phyloP scores from a whole-genome alignment of 2,797 vertebrate genomes.

The Lepilemur septentrionalis region DNA sequence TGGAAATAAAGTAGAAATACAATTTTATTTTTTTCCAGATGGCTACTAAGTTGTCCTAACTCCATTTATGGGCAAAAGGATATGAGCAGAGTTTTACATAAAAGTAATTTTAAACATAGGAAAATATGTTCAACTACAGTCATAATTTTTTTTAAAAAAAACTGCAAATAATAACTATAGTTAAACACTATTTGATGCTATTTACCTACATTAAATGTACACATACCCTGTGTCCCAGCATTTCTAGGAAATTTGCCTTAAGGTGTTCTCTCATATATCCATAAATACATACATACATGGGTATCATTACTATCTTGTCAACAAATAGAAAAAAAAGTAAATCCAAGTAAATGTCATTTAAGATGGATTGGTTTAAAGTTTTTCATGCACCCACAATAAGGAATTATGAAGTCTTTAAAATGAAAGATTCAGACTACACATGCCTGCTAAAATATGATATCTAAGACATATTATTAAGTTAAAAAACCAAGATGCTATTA shows the following conservation, averaged over 20 bases:
- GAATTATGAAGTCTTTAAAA: not conserved
- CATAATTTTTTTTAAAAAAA: not conserved
- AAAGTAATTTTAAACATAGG: conserved; percentile 49
- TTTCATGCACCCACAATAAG: not conserved
- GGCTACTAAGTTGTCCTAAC: conserved; percentile 72
- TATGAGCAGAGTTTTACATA: conserved; percentile 41
- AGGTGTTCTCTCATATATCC: not conserved
- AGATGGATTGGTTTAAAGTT: not conserved
- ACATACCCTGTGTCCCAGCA: not conserved
- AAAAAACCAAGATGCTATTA: not conserved
- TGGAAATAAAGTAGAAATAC: conserved; percentile 74
- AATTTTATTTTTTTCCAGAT: conserved; percentile 75
- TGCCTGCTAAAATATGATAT: not conserved
- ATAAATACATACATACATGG: not conserved
- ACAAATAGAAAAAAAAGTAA: not conserved
- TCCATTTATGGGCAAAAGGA: conserved; percentile 74
- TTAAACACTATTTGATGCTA: not conserved
- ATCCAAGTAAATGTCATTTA: not conserved
- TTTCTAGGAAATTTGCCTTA: not conserved
- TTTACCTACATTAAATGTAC: not conserved
- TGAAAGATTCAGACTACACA: not conserved
- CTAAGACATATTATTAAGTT: not conserved
- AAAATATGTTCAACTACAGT: conserved; percentile 51
- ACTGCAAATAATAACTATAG: conserved; percentile 33
- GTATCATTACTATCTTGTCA: not conserved